Base-by-base conservation (phyloP, 2,888 invertebrate species). In the Leptinotarsa tumamoca region DNA sequence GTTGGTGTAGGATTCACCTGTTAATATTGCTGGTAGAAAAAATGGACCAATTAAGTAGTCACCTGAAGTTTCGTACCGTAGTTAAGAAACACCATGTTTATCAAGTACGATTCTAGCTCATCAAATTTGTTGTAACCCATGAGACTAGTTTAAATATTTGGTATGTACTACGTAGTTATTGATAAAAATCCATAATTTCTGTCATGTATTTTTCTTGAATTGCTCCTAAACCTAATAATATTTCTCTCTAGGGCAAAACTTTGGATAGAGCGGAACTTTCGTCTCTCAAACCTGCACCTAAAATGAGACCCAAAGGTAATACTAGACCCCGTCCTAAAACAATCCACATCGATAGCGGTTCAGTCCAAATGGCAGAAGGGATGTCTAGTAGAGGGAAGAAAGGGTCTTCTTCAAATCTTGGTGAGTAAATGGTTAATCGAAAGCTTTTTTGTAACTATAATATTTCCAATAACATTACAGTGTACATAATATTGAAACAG, bases 261-360 rank as follows among this genome's bases (percentile, higher is more conserved):
- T 87, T 96, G 18, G 95, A 95, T 87, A 94, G 93, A 86, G 85
- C 89, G 21, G 93, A 93, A 79, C 86, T 93, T 76, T 89, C 91
- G 81, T 90, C 91, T 52, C 89, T 93, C 82, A 92, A 93, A 84
- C 91, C 90, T 80, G 89, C 90, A 33, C 90, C 92, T 73, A 93
- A 93, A 86, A 89, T 94, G 89, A 89, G 94, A 82, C 90, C 91
- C 78, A 93, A 93, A 88, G 90, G 91, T 70, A 80, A 75, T n/a
- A 90, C 92, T 27, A 92, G 96, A 79, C 96, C 95, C 63, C 90
- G 96, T 50, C 96, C 96, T 69, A 96, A 96, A 90, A 97, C 96
- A 63, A 96, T 97, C 79, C 96, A 97, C 87, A 95, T 96, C 79
- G 96, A 96, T 87, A 93, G 94, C 85, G 93, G 94, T 72, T 93